Conservation (phyloP, 2,888 invertebrate species). For the Macaria liturata region DNA sequence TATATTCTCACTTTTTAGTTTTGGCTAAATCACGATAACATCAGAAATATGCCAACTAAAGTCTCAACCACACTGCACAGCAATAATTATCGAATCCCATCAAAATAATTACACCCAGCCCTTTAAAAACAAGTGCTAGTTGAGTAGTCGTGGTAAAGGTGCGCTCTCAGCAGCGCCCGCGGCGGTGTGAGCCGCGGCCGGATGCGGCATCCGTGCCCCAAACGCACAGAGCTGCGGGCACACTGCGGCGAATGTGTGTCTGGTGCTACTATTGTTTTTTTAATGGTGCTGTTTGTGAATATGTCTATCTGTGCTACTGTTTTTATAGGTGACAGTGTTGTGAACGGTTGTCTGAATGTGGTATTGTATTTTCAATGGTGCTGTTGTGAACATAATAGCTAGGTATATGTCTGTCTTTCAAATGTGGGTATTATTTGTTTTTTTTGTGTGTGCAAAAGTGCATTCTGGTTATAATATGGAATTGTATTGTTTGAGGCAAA, state of each 20-base stretch:
- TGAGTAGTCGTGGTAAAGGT: constrained; percentile 15
- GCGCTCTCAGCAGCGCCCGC: constrained; percentile 33
- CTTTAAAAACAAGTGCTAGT: constrained; percentile 2
- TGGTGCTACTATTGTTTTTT: background rate
- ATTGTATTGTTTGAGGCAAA: too few species aligned
- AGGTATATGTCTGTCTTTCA: too few species aligned
- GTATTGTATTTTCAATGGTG: too few species aligned
- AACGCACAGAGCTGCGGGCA: constrained; percentile 39
- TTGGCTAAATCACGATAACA: background rate
- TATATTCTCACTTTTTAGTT: background rate
- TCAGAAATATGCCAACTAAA: background rate
- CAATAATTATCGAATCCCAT: too few species aligned
- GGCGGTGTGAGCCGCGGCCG: constrained; percentile 37
- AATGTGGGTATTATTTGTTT: too few species aligned
- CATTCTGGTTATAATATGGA: too few species aligned
- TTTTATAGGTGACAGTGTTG: too few species aligned
- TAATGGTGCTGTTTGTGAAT: too few species aligned
- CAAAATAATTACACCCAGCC: background rate
- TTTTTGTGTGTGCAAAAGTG: too few species aligned
- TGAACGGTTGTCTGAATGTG: too few species aligned
- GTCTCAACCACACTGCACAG: background rate
- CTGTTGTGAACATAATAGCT: too few species aligned
- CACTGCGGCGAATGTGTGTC: constrained; percentile 43
- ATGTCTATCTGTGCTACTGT: too few species aligned
- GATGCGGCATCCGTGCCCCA: constrained; percentile 35